Conservation (phyloP, 2,113 vertebrate species). For the Tetraodon nigroviridis region DNA sequence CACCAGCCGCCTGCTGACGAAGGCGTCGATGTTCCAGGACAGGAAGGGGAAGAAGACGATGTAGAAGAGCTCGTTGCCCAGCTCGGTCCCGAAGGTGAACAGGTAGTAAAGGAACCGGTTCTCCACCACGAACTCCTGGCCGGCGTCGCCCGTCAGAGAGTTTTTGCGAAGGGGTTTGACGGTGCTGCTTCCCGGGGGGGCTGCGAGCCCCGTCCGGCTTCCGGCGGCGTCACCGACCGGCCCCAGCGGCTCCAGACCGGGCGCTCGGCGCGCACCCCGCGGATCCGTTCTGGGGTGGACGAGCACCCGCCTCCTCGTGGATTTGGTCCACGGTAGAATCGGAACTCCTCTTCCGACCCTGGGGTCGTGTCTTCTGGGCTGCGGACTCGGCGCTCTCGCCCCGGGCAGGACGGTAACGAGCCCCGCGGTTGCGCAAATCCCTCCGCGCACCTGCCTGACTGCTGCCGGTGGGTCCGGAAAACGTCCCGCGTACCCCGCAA, state of each 20-base stretch:
- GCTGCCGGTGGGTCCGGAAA: slow-evolving; percentile 27
- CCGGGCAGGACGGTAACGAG: background rate
- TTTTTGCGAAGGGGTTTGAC: slow-evolving; percentile 81
- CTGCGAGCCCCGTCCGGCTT: background rate
- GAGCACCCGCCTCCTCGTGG: slow-evolving; percentile 40
- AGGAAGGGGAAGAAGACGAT: slow-evolving; percentile 91
- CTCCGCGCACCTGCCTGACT: slow-evolving; percentile 15
- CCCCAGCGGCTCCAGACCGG: too few relatives aligned
- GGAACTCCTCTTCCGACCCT: slow-evolving; percentile 18
- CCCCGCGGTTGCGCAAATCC: slow-evolving; percentile 59
- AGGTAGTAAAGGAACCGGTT: slow-evolving; percentile 85
- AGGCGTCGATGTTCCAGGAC: slow-evolving; percentile 90
- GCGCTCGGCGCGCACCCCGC: too few relatives aligned
- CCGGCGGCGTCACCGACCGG: too few relatives aligned
- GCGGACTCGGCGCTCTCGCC: slow-evolving; percentile 3
- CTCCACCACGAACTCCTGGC: slow-evolving; percentile 79
- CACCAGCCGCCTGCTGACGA: slow-evolving; percentile 83
- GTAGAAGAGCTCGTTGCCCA: slow-evolving; percentile 96
- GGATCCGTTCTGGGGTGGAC: slow-evolving; percentile 64
- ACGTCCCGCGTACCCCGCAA: slow-evolving; percentile 80
- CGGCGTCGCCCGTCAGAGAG: slow-evolving; percentile 84
- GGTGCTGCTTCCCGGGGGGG: slow-evolving; percentile 3
- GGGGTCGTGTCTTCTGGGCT: accelerated
- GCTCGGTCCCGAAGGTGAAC: slow-evolving; percentile 90
- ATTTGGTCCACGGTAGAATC: background rate